A percentile compares a stretch with the other conserved stretches of the same genome.
Conservation (phyloP, 2,797 vertebrate genomes). For the Siniperca obscura region DNA sequence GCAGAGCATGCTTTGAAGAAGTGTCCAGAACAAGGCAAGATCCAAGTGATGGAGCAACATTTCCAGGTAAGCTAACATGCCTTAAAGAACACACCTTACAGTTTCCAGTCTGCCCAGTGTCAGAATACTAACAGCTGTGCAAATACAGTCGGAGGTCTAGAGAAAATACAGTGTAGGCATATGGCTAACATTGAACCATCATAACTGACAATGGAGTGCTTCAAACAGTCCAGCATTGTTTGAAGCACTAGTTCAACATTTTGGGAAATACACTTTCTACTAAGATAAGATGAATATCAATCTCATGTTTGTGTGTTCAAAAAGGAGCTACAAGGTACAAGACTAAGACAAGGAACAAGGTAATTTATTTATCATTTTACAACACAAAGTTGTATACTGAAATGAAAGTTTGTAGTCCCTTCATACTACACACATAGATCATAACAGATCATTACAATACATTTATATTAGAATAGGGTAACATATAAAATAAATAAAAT, state of each 20-base stretch:
- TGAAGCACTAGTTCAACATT: not conserved
- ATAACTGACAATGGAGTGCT: not conserved
- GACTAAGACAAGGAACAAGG: too few relatives aligned
- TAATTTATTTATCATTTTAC: too few relatives aligned
- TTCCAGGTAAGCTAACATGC: slow-evolving; percentile 87
- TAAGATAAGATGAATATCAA: too few relatives aligned
- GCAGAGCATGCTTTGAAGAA: slow-evolving; percentile 91
- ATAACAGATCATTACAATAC: too few relatives aligned
- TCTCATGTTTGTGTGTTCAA: too few relatives aligned
- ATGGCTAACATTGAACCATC: not conserved
- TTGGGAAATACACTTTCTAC: not conserved
- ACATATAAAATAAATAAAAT: too few relatives aligned
- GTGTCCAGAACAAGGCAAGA: slow-evolving; percentile 96
- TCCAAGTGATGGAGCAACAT: slow-evolving; percentile 97
- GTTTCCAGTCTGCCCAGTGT: not conserved
- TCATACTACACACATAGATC: too few relatives aligned
- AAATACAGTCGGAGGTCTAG: not conserved
- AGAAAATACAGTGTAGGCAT: not conserved
- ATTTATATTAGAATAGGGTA: too few relatives aligned
- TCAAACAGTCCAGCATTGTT: not conserved
- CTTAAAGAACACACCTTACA: not conserved
- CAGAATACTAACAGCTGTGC: not conserved
- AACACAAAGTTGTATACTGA: too few relatives aligned
- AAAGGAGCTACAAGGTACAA: too few relatives aligned
- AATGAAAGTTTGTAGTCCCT: too few relatives aligned